Evolutionary conservation across 2,113 vertebrate species (phyloP), one percentile per base, ranked within the genome.

Genomic region (Setophaga kirtlandii): DNA sequence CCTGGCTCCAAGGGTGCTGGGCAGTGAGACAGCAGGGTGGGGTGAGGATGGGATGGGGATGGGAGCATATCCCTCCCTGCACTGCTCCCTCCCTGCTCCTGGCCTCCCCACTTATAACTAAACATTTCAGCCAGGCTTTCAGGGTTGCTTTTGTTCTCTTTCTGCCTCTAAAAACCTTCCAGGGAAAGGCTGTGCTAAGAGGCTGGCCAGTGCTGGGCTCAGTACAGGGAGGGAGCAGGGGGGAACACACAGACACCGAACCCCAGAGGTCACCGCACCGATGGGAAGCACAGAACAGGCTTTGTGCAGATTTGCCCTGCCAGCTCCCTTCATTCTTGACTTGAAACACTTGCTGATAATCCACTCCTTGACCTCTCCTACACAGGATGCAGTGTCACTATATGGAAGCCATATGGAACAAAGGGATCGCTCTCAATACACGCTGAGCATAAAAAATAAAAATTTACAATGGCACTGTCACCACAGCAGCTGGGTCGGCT

Each of bases 271-370:
- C 96, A 96, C 53, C 0, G 0, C 91, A 39, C 23, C 63, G 3
- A 95, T 6, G 93, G 89, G 94, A 77, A 89, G 84, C 96, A 96
- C 95, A 97, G 96, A 97, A 84, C 91, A 50, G 90, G 94, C 93
- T 96, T 96, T 96, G 94, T 95, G 89, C 4, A 7, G 75, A 35
- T 83, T 64, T 82, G 75, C 91, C 68, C 96, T 47, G 90, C 93
- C 90, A 92, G 69, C 68, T 93, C 93, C 88, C 96, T 90, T 84
- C 96, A 94, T 89, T 89, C 94, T 80, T 86, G 68, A 91, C 95
- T 96, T 96, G 96, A 97, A 97, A 95, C 94, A 75, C 93, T 96
- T 63, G 83, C 90, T 90, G 93, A 85, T 95, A 96, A 96, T 96
- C 93, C 96, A 92, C 88, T 93, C 76, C 96, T 93, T 95, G 92